These are phyloP conservation scores for Bombylius major DNA, from an alignment of 2,888 invertebrate genomes.

Conservation along the genomic window DNA sequence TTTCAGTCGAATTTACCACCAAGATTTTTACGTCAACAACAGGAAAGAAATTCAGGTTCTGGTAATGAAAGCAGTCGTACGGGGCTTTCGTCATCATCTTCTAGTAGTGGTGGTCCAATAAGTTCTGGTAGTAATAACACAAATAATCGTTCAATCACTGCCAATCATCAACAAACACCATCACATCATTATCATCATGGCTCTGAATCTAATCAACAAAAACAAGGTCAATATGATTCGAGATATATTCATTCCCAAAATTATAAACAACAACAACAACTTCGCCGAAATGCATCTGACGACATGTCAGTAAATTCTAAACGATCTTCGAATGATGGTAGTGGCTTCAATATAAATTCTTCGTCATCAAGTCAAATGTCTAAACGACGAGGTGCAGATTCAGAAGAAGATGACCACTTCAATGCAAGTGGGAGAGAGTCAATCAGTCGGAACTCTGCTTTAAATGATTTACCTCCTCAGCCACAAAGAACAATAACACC, in stretches of 20 bases:
- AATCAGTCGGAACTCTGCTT: slow-evolving; percentile 13
- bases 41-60: slow-evolving; percentile 27
- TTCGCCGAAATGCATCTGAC: slow-evolving; percentile 16
- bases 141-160: slow-evolving; percentile 17
- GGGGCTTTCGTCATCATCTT: slow-evolving; percentile 9
- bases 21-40: slow-evolving; percentile 66
- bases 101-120: slow-evolving; percentile 1
- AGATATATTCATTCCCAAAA: slow-evolving; percentile 20
- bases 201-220: slow-evolving; percentile 14
- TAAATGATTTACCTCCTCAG: slow-evolving; percentile 15
- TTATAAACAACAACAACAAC: slow-evolving; percentile 13
- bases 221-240: slow-evolving; percentile 20
- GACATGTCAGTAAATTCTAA: slow-evolving; percentile 8
- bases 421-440: slow-evolving; percentile 18
- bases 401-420: slow-evolving; percentile 21
- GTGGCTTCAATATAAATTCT: background rate
- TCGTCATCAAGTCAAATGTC: background rate
- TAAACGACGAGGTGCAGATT: slow-evolving; percentile 13
- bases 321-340: background rate
- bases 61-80: background rate
- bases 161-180: slow-evolving; percentile 18
- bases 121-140: background rate
- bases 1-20: slow-evolving; percentile 79
- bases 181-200: slow-evolving; percentile 11
- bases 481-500: slow-evolving; percentile 18